Evolutionary conservation across 2,113 vertebrate genomes (phyloP).

Genomic region (Bujurquina vittata): DNA sequence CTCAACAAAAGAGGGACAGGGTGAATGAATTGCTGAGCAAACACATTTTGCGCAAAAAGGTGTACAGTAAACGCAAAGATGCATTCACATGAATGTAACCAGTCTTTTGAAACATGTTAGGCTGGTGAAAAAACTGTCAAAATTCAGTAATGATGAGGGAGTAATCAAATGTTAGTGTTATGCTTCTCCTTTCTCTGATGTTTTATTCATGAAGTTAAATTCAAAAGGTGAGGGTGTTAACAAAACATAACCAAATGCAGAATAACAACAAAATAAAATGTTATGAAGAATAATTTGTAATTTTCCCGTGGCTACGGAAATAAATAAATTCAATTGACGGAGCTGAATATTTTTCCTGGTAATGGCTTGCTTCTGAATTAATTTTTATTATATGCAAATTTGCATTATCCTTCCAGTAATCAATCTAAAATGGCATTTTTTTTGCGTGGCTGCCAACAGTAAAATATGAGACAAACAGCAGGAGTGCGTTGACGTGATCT

Average conservation of each 20-base stretch:
- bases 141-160: constrained; percentile 1
- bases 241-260: constrained; percentile 38
- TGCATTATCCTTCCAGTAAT: constrained; percentile 45
- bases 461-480: constrained; percentile 38
- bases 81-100: not conserved
- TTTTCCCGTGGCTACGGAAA: constrained; percentile 45
- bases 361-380: constrained; percentile 36
- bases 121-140: not conserved
- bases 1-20: constrained; percentile 21
- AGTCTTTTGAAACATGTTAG: not conserved
- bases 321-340: constrained; percentile 28
- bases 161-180: constrained; percentile 27
- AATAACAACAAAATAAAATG: constrained; percentile 47
- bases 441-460: not conserved
- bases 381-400: constrained; percentile 57
- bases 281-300: constrained; percentile 48
- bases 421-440: constrained; percentile 37
- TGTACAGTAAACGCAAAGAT: not conserved
- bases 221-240: constrained; percentile 45
- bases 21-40: constrained; percentile 23
- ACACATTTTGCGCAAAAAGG: not conserved
- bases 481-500: constrained; percentile 28
- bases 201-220: constrained; percentile 52
- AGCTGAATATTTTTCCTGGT: constrained; percentile 45
- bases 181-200: constrained; percentile 7